Base-by-base conservation (phyloP, 2,797 vertebrate genomes). In the Tokudaia muenninki region DNA sequence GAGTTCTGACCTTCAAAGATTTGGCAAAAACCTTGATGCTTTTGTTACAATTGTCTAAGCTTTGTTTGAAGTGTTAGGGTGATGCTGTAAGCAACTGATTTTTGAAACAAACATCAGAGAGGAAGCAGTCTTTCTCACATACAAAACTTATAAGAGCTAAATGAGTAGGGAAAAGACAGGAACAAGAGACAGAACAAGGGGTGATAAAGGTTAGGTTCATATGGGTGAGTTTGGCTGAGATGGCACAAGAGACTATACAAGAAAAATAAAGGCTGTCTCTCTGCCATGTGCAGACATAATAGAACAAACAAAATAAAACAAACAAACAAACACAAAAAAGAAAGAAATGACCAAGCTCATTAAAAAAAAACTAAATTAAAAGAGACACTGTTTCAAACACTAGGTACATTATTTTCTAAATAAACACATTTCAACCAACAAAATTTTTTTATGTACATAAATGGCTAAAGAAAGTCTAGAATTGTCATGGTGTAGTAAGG, bases 401-500 rank as follows among this genome's bases (percentile, higher is more conserved):
- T 67, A 91, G 17, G 47, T 34, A 59, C 26, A 77, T 47, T 70
- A 61, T 9, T 79, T 21, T 21, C 22, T 67, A 79, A 86, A 90
- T 24, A 8, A 72, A 11, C 61, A 4, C 2, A 67, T 83, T 78
- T 79, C 91, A 59, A 91, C 24, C 61, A 47, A 7, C 22, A 44
- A 65, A 8, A 34, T 63, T n/a, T n/a, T 55, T 95, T 59, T 65
- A 74, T 77, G 17, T 77, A 91, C 92, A 84, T 37, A 90, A 87
- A 67, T 26, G 8, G 1, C 16, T 90, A 55, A 92, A 82, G 44
- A 55, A 92, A 96, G 81, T 87, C 11, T 92, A 52, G 1, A 5
- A 16, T 31, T 52, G 9, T 4, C 29, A 50, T 8, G 12, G 41
- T n/a, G 10, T 7, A 8, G 10, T 29, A 65, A 63, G 61, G 59